Evolutionary conservation across 1,140 invertebrate species (phyloP), one percentile per base, ranked within the genome.

Genomic region (Anoplophora glabripennis): DNA sequence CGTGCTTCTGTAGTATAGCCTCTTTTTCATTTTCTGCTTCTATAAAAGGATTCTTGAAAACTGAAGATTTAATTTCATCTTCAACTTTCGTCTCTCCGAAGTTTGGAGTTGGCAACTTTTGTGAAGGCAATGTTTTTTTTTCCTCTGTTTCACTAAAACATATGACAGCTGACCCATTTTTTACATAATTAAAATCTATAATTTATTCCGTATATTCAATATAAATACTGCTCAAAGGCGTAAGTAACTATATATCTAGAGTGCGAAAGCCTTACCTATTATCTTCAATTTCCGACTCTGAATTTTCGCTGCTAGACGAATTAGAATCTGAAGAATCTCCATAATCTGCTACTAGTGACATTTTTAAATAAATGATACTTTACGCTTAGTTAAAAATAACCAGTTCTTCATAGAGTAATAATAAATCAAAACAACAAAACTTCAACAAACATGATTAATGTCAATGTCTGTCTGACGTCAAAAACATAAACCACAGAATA

Each of bases 21-120:
- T 87, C 86, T 72, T 95, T 92, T 4, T 89, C 89, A 69, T 87
- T 83, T 73, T 95, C 93, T n/a, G 88, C 92, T 73, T 90, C 86
- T n/a, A 87, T 82, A 75, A 91, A 96, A 10, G 91, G 92, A 82
- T 95, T 96, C 18, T 83, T 85, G 76, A 96, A 96, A 3, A 96
- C 92, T 1, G 87, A 90, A 51, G 80, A 81, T 66, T 78, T 78
- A 36, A 76, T 59, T 44, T 55, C 46, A 17, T 59, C 49, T 38
- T n/a, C 41, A 2, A 68, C 72, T 4, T 75, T 73, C 55, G 70
- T 65, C 34, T 71, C 72, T 59, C 78, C 75, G 63, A 83, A 83
- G 42, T 77, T 77, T 9, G 81, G 81, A 12, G 76, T 77, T 0
- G 81, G 81, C 67, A 82, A 76, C 2, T 15, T 41, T 28, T 55